phyloP scores from a whole-genome alignment of 2,888 invertebrate genomes.

The Tortricodes alternella region DNA sequence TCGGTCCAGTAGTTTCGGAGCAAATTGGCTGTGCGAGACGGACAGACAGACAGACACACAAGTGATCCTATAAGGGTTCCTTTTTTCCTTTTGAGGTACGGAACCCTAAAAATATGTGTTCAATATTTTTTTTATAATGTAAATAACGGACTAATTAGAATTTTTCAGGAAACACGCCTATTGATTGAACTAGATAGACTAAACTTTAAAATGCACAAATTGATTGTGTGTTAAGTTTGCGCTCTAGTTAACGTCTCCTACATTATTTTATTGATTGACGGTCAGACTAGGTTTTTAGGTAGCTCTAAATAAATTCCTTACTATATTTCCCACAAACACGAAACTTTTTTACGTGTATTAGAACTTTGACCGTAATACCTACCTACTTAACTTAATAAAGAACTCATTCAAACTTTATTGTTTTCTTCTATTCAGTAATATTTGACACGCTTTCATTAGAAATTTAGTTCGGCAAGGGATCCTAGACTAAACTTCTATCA shows the following conservation, averaged over 20 bases:
- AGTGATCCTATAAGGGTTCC: too few species aligned
- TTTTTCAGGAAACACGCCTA: too few species aligned
- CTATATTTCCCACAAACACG: constrained; percentile 1
- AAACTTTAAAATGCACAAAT: constrained; percentile 19
- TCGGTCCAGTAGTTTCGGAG: too few species aligned
- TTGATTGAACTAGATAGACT: too few species aligned
- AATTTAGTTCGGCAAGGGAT: too few species aligned
- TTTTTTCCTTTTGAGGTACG: too few species aligned
- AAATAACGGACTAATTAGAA: too few species aligned
- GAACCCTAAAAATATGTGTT: too few species aligned
- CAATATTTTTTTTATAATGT: too few species aligned
- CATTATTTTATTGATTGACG: constrained; percentile 21
- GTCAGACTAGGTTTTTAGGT: constrained; percentile 20
- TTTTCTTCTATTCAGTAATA: background rate
- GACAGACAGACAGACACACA: too few species aligned
- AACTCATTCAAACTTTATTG: background rate
- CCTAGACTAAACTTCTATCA: too few species aligned
- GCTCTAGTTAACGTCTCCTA: constrained; percentile 7
- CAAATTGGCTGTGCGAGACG: too few species aligned
- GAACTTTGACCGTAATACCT: background rate
- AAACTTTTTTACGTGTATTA: constrained; percentile 10
- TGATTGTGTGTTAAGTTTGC: constrained; percentile 1
- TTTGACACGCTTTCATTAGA: background rate
- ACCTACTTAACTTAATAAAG: background rate
- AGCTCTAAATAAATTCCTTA: constrained; percentile 7